phyloP scores from a whole-genome alignment of 2,888 invertebrate genomes.

The Macropis europaea region DNA sequence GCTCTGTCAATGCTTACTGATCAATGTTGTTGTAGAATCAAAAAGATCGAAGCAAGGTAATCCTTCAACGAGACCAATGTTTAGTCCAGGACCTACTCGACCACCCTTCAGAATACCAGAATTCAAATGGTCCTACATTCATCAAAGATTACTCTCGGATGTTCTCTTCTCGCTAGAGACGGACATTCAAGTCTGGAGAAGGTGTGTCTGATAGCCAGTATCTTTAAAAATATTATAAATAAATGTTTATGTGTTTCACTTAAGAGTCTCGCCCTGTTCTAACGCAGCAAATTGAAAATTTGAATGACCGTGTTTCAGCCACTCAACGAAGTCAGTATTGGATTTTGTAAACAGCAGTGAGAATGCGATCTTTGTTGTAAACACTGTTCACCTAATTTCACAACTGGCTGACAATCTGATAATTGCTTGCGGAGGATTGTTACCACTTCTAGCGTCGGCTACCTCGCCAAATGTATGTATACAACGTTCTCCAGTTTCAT shows the following conservation, averaged over 20 bases:
- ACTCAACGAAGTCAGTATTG: conserved; percentile 97
- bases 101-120: conserved; percentile 99
- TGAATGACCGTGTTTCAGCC: conserved; percentile 82
- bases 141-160: conserved; percentile 97
- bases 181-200: conserved; percentile 95
- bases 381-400: conserved; percentile 99
- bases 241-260: no score
- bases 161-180: conserved; percentile 98
- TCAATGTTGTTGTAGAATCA: conserved; percentile 66
- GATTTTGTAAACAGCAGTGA: conserved; percentile 99
- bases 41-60: conserved; percentile 82
- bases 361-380: conserved; percentile 99
- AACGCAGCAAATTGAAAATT: background rate
- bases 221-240: no score
- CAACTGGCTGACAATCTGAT: conserved; percentile 99
- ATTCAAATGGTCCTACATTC: conserved; percentile 99
- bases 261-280: no score
- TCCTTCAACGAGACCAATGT: conserved; percentile 89
- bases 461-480: conserved; percentile 97
- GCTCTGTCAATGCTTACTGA: background rate
- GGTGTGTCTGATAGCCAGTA: no score
- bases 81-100: conserved; percentile 94
- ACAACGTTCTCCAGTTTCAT: background rate
- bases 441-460: conserved; percentile 98
- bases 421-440: conserved; percentile 97